Evolutionary conservation across 2,797 vertebrate species (phyloP).

Genomic region (Glossophaga mutica): DNA sequence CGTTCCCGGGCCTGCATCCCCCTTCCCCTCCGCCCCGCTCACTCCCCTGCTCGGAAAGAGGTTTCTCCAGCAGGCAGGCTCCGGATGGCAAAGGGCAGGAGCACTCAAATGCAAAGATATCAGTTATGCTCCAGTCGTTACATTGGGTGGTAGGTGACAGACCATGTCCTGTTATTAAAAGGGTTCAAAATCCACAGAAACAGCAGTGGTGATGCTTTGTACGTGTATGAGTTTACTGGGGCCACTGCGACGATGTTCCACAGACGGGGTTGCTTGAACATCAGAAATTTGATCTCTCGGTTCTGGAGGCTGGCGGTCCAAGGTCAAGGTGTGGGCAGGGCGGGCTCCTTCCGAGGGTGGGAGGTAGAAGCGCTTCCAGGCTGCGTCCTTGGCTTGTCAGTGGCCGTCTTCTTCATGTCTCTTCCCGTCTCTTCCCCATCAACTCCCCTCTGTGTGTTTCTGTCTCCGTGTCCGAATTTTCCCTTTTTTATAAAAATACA

Average conservation of each 20-base stretch:
- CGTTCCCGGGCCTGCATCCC: background rate
- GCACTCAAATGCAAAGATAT: background rate
- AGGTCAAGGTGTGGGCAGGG: background rate
- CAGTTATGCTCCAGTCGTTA: background rate
- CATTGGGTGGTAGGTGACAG: background rate
- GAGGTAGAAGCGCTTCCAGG: too few species aligned
- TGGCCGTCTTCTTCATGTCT: background rate
- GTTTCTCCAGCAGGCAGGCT: background rate
- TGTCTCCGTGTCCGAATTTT: background rate
- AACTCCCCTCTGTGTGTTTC: background rate
- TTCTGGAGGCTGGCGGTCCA: background rate
- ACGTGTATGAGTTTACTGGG: background rate
- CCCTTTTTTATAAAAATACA: background rate
- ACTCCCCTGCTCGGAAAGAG: background rate
- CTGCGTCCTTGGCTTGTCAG: background rate
- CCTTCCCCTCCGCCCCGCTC: too few species aligned
- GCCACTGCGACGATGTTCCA: background rate
- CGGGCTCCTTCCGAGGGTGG: background rate
- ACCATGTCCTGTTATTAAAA: background rate
- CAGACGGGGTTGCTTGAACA: background rate
- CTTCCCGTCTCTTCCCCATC: background rate
- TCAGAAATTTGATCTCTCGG: background rate
- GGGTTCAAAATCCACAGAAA: background rate
- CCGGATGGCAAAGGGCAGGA: background rate
- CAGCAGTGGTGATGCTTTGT: background rate